phyloP scores from a whole-genome alignment of 2,888 invertebrate species.

The Lymantria monacha region DNA sequence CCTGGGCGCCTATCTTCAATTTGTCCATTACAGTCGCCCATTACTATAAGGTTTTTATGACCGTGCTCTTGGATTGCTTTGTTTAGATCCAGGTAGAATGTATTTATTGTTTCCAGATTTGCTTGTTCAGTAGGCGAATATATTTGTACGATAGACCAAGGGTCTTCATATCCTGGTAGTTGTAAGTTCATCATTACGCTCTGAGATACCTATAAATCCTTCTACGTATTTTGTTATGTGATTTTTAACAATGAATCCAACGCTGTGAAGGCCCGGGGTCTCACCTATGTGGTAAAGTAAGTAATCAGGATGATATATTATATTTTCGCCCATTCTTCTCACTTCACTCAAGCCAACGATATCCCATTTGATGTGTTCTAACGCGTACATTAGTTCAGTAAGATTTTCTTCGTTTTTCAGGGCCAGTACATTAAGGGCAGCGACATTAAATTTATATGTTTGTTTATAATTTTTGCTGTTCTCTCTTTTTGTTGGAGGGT shows the following conservation, averaged over 20 bases:
- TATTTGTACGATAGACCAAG: background rate
- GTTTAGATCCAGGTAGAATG: background rate
- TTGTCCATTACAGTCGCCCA: background rate
- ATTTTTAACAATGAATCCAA: background rate
- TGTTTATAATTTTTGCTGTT: background rate
- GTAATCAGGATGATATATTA: background rate
- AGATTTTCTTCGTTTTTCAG: background rate
- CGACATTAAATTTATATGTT: background rate
- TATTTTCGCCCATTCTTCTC: background rate
- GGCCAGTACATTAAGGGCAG: background rate
- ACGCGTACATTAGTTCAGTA: background rate
- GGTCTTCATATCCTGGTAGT: background rate
- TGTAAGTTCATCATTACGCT: background rate
- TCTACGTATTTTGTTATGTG: background rate
- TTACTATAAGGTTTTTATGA: background rate
- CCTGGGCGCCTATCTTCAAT: conserved; percentile 9
- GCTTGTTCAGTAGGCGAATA: background rate
- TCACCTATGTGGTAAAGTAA: background rate
- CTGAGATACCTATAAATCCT: background rate
- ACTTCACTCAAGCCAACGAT: too few species aligned
- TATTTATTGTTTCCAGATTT: background rate
- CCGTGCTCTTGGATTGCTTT: background rate
- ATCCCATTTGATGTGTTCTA: too few species aligned
- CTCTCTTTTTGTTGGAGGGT: background rate
- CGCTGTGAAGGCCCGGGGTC: background rate